These are phyloP conservation scores for Jacana jacana DNA, from an alignment of 2,113 vertebrate genomes.

Conservation along the genomic window DNA sequence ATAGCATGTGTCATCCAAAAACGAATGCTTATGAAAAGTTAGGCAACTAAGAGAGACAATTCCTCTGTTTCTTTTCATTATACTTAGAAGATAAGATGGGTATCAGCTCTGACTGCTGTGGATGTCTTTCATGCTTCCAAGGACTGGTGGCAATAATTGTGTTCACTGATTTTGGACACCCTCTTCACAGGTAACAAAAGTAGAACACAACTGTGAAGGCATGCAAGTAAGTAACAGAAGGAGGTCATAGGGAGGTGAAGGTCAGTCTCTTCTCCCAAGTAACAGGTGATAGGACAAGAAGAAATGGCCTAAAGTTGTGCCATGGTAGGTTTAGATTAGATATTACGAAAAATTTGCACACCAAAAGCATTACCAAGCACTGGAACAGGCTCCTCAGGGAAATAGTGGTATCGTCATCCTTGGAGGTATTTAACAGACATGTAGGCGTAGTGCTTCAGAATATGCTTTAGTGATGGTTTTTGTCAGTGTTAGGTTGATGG, in stretches of 20 bases:
- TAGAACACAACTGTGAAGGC: not conserved
- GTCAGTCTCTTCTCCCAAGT: too few species aligned
- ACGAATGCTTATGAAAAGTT: not conserved
- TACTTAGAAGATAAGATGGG: not conserved
- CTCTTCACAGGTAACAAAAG: not conserved
- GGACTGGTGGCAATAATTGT: not conserved
- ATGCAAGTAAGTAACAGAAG: not conserved
- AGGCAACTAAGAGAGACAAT: not conserved
- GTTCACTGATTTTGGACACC: not conserved
- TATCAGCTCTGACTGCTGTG: not conserved
- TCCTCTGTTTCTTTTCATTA: not conserved
- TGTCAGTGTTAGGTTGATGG: too few species aligned
- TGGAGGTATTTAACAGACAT: too few species aligned
- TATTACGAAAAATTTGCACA: too few species aligned
- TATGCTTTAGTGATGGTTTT: too few species aligned
- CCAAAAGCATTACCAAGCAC: too few species aligned
- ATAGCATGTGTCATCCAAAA: not conserved
- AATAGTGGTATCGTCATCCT: too few species aligned
- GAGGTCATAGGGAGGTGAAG: not conserved
- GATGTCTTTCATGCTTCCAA: not conserved
- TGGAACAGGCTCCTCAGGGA: too few species aligned
- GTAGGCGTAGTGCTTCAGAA: too few species aligned
- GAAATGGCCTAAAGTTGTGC: too few species aligned
- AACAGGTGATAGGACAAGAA: too few species aligned
- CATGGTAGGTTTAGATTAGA: too few species aligned